phyloP scores from a whole-genome alignment of 64 coral and sea anemone species.

The Montipora efflorescens region DNA sequence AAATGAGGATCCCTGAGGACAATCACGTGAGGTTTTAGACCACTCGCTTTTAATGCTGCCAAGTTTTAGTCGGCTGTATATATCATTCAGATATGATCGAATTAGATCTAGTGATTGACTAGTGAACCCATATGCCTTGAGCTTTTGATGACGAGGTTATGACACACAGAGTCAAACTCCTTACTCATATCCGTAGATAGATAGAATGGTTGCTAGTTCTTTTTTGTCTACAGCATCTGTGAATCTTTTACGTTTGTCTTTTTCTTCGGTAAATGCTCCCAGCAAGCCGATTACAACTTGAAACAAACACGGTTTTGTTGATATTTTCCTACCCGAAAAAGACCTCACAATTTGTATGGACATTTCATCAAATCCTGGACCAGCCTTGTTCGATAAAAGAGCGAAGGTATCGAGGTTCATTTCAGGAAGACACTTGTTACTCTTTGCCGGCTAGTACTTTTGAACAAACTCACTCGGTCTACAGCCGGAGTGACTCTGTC shows the following conservation, averaged over 20 bases:
- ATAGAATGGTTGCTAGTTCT: neutral
- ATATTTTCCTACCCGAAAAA: too few species aligned
- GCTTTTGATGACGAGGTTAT: slow-evolving; percentile 9
- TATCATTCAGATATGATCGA: slow-evolving; percentile 19
- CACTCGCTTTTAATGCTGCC: slow-evolving; percentile 24
- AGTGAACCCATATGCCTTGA: slow-evolving; percentile 42
- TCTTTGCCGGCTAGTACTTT: too few species aligned
- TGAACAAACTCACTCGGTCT: too few species aligned
- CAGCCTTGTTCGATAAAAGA: too few species aligned
- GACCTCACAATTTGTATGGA: too few species aligned
- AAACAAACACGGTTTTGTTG: too few species aligned
- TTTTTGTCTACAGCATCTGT: neutral
- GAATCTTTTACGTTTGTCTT: neutral
- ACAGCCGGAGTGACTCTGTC: too few species aligned
- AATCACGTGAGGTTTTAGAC: slow-evolving; percentile 11
- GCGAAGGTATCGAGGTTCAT: too few species aligned
- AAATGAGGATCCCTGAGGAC: slow-evolving; percentile 39
- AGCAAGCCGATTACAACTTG: too few species aligned
- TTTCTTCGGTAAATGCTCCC: too few species aligned
- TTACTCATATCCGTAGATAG: slow-evolving; percentile 6
- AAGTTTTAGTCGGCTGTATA: neutral
- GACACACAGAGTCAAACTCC: slow-evolving; percentile 18
- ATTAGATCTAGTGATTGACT: slow-evolving; percentile 31
- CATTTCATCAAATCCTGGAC: too few species aligned
- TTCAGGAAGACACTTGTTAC: too few species aligned